Conservation (phyloP, 2,113 vertebrate genomes). For the Trochalopteron elliotii region DNA sequence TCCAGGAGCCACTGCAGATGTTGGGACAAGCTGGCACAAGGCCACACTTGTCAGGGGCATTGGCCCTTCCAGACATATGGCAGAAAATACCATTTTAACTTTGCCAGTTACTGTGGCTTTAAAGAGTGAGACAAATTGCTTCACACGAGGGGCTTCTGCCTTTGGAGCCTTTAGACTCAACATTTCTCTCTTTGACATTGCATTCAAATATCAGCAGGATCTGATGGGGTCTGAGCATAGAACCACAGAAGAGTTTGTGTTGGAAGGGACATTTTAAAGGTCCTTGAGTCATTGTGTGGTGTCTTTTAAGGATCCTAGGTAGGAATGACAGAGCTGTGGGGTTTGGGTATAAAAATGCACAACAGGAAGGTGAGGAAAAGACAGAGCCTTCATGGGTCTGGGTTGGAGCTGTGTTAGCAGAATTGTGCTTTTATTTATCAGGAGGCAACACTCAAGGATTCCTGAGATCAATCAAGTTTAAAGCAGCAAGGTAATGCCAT, state of each 20-base stretch:
- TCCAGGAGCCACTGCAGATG: rapidly evolving
- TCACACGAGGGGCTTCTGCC: neutral
- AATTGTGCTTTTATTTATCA: neutral
- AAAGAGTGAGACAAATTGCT: neutral
- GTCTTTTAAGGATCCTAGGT: neutral
- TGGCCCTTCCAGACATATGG: neutral
- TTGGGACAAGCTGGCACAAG: neutral
- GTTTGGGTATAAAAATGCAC: neutral
- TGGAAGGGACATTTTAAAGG: neutral
- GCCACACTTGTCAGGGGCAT: neutral
- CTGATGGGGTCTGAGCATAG: neutral
- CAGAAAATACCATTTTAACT: neutral
- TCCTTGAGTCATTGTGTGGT: neutral
- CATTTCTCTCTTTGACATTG: rapidly evolving
- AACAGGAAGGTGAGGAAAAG: neutral
- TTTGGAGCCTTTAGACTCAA: neutral
- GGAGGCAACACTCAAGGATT: neutral
- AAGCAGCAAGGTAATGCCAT: neutral
- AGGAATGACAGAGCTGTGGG: neutral
- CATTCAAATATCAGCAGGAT: neutral
- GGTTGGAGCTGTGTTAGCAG: neutral
- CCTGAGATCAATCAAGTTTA: neutral
- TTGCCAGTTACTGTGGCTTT: neutral
- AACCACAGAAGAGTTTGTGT: neutral
- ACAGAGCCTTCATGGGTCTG: neutral